Percentiles rank a stretch among this genome's conserved stretches.
These are phyloP conservation scores for Xenops minutus DNA, from an alignment of 2,797 vertebrate species.

Conservation along the genomic window DNA sequence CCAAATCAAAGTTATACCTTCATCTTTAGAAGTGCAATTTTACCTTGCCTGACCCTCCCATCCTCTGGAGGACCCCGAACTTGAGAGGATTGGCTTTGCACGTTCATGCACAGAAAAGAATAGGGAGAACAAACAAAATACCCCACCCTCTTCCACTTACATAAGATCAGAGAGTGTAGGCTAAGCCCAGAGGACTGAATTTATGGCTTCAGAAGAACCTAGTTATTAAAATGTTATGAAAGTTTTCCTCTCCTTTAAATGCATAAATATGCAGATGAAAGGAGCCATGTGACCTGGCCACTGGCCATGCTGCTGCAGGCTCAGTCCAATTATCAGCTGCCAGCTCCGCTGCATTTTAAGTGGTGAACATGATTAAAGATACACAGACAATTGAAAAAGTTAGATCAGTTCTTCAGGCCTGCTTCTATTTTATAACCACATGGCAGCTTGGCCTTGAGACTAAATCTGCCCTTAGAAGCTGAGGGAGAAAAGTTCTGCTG, in stretches of 20 bases:
- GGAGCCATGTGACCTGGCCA: constrained; percentile 58
- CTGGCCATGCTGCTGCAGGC: constrained; percentile 63
- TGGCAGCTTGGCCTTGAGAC: constrained; percentile 41
- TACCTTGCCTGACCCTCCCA: constrained; percentile 52
- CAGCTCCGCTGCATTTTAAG: constrained; percentile 61
- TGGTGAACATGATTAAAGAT: constrained; percentile 68
- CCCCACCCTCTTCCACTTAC: constrained; percentile 46
- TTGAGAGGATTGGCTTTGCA: constrained; percentile 9
- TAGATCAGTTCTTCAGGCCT: constrained; percentile 48
- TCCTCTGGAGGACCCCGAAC: background rate
- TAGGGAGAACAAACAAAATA: constrained; percentile 12
- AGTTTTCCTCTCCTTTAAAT: constrained; percentile 65
- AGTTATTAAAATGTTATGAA: constrained; percentile 69
- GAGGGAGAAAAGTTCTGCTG: constrained; percentile 25
- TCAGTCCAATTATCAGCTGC: constrained; percentile 65
- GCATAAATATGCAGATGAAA: constrained; percentile 71
- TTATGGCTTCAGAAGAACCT: constrained; percentile 61
- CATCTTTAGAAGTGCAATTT: constrained; percentile 24
- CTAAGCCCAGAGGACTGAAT: constrained; percentile 60
- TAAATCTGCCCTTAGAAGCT: constrained; percentile 53
- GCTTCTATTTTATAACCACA: constrained; percentile 50
- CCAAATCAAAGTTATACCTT: constrained; percentile 36
- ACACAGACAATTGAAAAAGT: constrained; percentile 49
- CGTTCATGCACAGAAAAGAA: constrained; percentile 14
- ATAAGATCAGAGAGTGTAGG: constrained; percentile 63